Base-by-base conservation (phyloP, 2,888 invertebrate species). In the Eristalinus aeneus region DNA sequence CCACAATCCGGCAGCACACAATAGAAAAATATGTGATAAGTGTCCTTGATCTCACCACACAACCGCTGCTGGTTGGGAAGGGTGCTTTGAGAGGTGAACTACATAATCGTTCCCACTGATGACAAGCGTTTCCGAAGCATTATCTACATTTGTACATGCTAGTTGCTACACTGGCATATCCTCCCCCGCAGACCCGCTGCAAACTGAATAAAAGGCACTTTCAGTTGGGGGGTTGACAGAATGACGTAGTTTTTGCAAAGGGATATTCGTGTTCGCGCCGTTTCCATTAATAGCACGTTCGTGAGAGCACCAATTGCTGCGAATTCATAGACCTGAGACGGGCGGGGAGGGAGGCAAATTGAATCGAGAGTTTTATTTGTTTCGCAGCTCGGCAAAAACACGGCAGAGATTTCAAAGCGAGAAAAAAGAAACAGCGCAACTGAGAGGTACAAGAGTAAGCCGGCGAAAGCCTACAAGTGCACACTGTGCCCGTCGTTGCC, bases 1-100 rank as follows among this genome's bases (percentile, higher is more conserved):
- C 27, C 46, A 32, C 34, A 20, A 16, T 16, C 46, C 16, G 16
- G 53, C 32, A 54, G 68, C 63, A 36, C 34, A 36, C 27, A 68
- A 67, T 69, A 63, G 36, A 58, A 75, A 60, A 63, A 58, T 36
- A 65, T 60, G 64, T 65, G 65, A 76, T 31, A 76, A 68, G 54
- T 77, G 67, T 63, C 77, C 82, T 73, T 83, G 77, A 64, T 71
- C 81, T 71, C 81, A 67, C 53, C 71, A 54, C 53, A 65, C 75
- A 34, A 75, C 31, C 46, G 12, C 36, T 39, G n/a, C 39, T 12
- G 1, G 39, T n/a, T 5, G 27, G 32, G 46, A 56, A 8, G 54
- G 16, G 2, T 56, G 23, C 58, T 75, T 74, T 72, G 46, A 73
- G 54, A 76, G 65, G 53, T 63, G 61, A 67, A 71, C 61, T 58